phyloP scores from a whole-genome alignment of 2,113 vertebrate genomes.

The Oryzias melastigma region DNA sequence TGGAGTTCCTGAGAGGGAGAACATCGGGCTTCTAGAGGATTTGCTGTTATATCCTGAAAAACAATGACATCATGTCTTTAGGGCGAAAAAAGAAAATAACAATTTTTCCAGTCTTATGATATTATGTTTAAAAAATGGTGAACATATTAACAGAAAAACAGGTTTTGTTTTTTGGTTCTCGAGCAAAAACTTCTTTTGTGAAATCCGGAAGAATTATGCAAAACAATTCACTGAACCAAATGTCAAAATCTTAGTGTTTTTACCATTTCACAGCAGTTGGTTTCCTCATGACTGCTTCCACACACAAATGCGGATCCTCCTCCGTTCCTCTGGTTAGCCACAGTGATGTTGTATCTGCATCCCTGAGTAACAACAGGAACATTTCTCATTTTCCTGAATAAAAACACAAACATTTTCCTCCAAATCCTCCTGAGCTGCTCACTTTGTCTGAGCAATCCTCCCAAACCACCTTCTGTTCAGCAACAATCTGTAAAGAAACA shows the following conservation, averaged over 20 bases:
- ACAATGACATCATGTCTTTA: not conserved
- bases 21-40: not conserved
- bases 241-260: not conserved
- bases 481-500: too few relatives aligned
- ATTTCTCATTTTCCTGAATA: too few relatives aligned
- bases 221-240: not conserved
- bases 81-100: not conserved
- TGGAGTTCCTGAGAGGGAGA: fast-evolving
- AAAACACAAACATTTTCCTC: too few relatives aligned
- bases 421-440: too few relatives aligned
- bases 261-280: constrained; percentile 63
- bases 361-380: too few relatives aligned
- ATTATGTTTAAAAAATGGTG: too few relatives aligned
- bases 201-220: not conserved
- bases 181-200: not conserved
- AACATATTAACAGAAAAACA: not conserved
- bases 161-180: not conserved
- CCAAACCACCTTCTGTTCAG: too few relatives aligned
- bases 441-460: too few relatives aligned
- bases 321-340: constrained; percentile 5
- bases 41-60: constrained; percentile 19
- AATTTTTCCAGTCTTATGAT: not conserved
- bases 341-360: too few relatives aligned
- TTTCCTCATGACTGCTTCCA: not conserved
- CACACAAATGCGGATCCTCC: constrained; percentile 49